A percentile compares a stretch with the other conserved stretches of the same genome.
phyloP scores from a whole-genome alignment of 2,888 invertebrate species.

The Dusona sp. region DNA sequence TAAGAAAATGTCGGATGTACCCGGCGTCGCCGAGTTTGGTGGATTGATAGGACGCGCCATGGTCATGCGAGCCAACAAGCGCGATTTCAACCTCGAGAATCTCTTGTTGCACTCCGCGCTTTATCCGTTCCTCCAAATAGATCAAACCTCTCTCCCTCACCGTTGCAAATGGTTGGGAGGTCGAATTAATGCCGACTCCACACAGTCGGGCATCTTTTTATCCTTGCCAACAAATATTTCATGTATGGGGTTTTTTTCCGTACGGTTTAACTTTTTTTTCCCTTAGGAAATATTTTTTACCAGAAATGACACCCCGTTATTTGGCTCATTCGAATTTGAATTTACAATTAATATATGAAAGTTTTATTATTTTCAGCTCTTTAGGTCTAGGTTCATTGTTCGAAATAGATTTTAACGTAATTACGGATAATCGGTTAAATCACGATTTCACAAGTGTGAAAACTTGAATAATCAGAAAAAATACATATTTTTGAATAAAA shows the following conservation, averaged over 20 bases:
- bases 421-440: too few species aligned
- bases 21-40: conserved; percentile 33
- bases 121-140: conserved; percentile 17
- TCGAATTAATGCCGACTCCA: not conserved
- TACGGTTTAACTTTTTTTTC: not conserved
- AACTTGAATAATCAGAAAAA: not conserved
- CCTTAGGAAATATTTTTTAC: too few species aligned
- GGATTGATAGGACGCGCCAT: conserved; percentile 55
- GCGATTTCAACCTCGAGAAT: conserved; percentile 38
- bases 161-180: not conserved
- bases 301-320: not conserved
- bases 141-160: not conserved
- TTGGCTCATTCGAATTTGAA: not conserved
- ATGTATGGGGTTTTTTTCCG: not conserved
- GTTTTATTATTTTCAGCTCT: not conserved
- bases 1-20: conserved; percentile 27
- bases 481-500: not conserved
- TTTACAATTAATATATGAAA: not conserved
- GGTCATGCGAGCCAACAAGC: conserved; percentile 44
- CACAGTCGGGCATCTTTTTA: not conserved
- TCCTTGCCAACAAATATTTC: not conserved
- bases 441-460: not conserved
- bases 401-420: too few species aligned
- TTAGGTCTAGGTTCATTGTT: not conserved
- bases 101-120: conserved; percentile 11